phyloP scores from a whole-genome alignment of 2,888 invertebrate genomes.

The Sphecodes monilicornis region DNA sequence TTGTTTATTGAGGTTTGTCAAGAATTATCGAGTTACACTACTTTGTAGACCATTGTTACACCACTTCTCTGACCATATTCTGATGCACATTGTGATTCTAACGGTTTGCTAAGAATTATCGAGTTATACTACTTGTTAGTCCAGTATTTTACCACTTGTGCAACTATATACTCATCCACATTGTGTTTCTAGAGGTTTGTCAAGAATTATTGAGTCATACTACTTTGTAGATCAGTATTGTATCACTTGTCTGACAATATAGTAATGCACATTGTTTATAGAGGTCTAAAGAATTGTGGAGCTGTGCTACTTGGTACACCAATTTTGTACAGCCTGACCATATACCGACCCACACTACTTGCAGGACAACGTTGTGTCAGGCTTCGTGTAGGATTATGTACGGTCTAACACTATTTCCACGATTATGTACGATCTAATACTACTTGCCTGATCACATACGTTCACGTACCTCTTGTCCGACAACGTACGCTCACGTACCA shows the following conservation, averaged over 20 bases:
- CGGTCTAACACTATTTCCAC: conserved; percentile 29
- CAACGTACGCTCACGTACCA: conserved; percentile 40
- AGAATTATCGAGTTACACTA: conserved; percentile 20
- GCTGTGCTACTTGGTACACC: not conserved
- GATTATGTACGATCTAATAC: conserved; percentile 43
- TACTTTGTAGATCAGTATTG: too few relatives aligned
- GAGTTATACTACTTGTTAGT: not conserved
- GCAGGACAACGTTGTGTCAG: not conserved
- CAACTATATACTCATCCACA: too few relatives aligned
- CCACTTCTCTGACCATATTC: too few relatives aligned
- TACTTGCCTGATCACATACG: conserved; percentile 41
- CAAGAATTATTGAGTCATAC: conserved; percentile 32
- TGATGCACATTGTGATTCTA: not conserved
- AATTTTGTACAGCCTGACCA: conserved; percentile 17
- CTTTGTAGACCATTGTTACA: too few relatives aligned
- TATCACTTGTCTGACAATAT: too few relatives aligned
- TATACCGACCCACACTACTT: conserved; percentile 15
- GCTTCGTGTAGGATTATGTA: conserved; percentile 43
- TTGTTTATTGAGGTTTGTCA: not conserved
- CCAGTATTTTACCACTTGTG: too few relatives aligned
- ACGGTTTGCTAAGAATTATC: conserved; percentile 17
- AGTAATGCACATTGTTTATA: too few relatives aligned
- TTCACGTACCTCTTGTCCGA: conserved; percentile 45
- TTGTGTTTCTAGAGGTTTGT: not conserved
- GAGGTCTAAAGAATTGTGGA: conserved; percentile 11